Evolutionary conservation across 2,888 invertebrate genomes (phyloP), one percentile per base, ranked within the genome.

Genomic region (Tethea ocularis): DNA sequence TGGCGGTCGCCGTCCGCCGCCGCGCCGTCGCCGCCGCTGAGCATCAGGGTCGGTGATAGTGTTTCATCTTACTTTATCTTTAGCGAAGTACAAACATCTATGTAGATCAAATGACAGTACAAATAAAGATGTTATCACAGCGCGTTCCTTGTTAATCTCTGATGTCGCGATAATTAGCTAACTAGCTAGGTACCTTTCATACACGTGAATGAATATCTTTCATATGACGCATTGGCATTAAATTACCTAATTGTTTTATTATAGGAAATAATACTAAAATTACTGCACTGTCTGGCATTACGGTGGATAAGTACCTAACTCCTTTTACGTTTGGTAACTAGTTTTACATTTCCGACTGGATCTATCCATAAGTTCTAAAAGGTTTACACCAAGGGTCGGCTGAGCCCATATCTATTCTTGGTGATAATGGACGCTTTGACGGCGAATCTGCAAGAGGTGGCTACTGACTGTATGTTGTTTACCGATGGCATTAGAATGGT

Each of bases 101-200:
- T 81, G 81, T 87, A 84, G 86, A 87, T 87, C 84, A 87, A 83
- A 87, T 87, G 85, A 86, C 84, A 83, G 75, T 82, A 85, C 84
- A 86, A 90, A 88, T 88, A 86, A 80, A 75, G 69, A 63, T 89
- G 86, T 91, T 91, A 89, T 84, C 86, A 77, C 79, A 86, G 74
- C 82, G 78, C 87, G 89, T 91, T 88, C 90, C 83, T 83, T 72
- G 62, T 75, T 84, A 86, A 88, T 88, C 88, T 87, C 88, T 87
- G 75, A 77, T 80, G 81, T 77, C 79, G 78, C 72, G 86, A 88
- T 86, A 86, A 84, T 71, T 8, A 41, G 17, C 41, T 17, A 1
- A 41, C 41, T 41, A 41, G 38, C 5, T 38, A 38, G n/a, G 73
- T 72, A 69, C 73, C 68, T 73, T 74, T 74, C 72, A 72, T 72